Conservation (phyloP, 2,888 invertebrate genomes). For the Torymus tubicola region DNA sequence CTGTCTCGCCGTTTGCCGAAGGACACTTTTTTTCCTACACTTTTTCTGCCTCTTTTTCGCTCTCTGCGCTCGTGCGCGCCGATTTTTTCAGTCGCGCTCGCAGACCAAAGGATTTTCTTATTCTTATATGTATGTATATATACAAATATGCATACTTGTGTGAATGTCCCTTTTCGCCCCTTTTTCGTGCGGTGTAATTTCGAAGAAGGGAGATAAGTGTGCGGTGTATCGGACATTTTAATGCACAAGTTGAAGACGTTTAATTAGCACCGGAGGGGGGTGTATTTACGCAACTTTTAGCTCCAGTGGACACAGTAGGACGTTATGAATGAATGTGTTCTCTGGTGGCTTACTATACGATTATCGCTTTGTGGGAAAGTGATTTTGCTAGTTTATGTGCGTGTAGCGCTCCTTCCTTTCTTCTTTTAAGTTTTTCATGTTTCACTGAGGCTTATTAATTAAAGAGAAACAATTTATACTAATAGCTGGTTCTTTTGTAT, state of each 20-base stretch:
- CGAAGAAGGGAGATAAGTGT: constrained; percentile 16
- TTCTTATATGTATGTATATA: not conserved
- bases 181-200: constrained; percentile 30
- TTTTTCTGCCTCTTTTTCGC: not conserved
- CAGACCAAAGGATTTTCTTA: not conserved
- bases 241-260: constrained; percentile 35
- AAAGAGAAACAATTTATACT: constrained; percentile 2
- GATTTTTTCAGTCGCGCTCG: constrained; percentile 34
- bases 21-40: constrained; percentile 37
- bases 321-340: constrained; percentile 38
- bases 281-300: constrained; percentile 30
- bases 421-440: constrained; percentile 5
- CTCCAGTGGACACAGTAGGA: not conserved
- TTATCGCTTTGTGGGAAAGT: constrained; percentile 15
- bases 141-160: too few relatives aligned
- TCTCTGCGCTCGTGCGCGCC: not conserved
- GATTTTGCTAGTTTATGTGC: not conserved
- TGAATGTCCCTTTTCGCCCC: not conserved
- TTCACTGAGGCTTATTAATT: constrained; percentile 11
- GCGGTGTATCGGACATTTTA: constrained; percentile 22
- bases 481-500: too few relatives aligned
- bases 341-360: constrained; percentile 33
- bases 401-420: not conserved
- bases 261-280: constrained; percentile 35
- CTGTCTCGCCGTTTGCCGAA: constrained; percentile 34